Conservation (phyloP, 2,888 invertebrate species). For the Eristalis pertinax region DNA sequence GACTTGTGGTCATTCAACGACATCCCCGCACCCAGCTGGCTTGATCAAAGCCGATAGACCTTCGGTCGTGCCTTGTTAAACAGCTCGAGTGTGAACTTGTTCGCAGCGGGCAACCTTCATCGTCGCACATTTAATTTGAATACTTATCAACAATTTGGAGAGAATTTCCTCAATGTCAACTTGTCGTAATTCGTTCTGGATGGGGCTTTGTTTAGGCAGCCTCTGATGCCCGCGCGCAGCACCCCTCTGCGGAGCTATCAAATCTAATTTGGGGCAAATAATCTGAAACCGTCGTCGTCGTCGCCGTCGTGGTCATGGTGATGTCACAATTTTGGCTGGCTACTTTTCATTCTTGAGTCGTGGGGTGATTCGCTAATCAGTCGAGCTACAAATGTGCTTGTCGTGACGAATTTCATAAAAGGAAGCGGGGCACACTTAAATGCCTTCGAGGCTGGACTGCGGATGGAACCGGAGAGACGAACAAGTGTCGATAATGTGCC, state of each 20-base stretch:
- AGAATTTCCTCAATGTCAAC: slow-evolving; percentile 30
- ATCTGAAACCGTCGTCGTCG: background rate
- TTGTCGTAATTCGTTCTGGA: background rate
- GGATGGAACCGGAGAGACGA: background rate
- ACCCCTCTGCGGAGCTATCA: slow-evolving; percentile 16
- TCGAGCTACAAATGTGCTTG: slow-evolving; percentile 11
- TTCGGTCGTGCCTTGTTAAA: background rate
- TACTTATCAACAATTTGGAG: slow-evolving; percentile 13
- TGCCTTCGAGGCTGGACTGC: slow-evolving; percentile 2
- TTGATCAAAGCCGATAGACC: background rate
- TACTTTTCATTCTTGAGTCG: slow-evolving; percentile 21
- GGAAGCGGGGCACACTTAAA: slow-evolving; percentile 19
- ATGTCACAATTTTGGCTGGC: slow-evolving; percentile 41
- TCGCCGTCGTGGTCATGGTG: background rate
- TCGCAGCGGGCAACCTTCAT: slow-evolving; percentile 6
- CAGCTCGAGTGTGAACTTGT: background rate
- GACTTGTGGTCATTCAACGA: background rate
- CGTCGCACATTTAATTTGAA: slow-evolving; percentile 20
- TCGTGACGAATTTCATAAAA: slow-evolving; percentile 54
- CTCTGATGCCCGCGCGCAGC: background rate
- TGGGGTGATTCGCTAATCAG: slow-evolving; percentile 35
- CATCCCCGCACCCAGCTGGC: background rate
- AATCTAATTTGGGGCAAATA: slow-evolving; percentile 41
- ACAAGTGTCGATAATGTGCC: background rate
- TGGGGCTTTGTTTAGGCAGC: slow-evolving; percentile 23